Evolutionary conservation across 2,888 invertebrate genomes (phyloP).

Genomic region (Tribolium freemani): DNA sequence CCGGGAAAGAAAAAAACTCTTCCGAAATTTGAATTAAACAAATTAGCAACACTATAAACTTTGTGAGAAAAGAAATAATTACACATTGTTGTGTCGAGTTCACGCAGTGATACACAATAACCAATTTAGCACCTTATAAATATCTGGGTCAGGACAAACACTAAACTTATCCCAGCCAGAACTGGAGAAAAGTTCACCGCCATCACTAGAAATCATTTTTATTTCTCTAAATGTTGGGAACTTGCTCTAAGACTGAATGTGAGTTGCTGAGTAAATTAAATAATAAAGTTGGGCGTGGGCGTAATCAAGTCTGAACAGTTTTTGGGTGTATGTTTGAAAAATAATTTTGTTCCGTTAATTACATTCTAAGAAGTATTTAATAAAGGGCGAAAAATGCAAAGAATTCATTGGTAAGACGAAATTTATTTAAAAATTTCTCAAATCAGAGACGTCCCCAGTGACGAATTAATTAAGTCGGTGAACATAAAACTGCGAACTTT

Average conservation of each 20-base stretch:
- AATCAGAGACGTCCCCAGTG: slow-evolving; percentile 63
- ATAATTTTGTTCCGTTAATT: slow-evolving; percentile 36
- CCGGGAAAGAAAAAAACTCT: background rate
- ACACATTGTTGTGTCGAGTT: background rate
- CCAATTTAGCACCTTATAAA: background rate
- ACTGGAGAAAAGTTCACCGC: background rate
- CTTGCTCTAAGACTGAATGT: background rate
- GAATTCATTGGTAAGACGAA: slow-evolving; percentile 63
- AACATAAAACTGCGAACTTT: slow-evolving; percentile 62
- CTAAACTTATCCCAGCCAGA: background rate
- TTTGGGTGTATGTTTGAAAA: slow-evolving; percentile 14
- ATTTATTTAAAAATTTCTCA: slow-evolving; percentile 64
- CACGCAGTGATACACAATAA: background rate
- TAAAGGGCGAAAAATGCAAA: slow-evolving; percentile 60
- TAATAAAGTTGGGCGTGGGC: background rate
- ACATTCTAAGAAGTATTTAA: slow-evolving; percentile 52
- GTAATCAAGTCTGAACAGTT: background rate
- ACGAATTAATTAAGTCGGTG: slow-evolving; percentile 68
- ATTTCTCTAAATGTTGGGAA: no score
- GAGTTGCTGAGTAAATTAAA: background rate
- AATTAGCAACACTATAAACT: background rate
- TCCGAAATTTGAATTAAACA: background rate
- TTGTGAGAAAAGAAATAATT: background rate
- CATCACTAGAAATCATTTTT: no score
- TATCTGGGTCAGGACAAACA: background rate